phyloP scores from a whole-genome alignment of 2,797 vertebrate species.

The Molossus molossus region DNA sequence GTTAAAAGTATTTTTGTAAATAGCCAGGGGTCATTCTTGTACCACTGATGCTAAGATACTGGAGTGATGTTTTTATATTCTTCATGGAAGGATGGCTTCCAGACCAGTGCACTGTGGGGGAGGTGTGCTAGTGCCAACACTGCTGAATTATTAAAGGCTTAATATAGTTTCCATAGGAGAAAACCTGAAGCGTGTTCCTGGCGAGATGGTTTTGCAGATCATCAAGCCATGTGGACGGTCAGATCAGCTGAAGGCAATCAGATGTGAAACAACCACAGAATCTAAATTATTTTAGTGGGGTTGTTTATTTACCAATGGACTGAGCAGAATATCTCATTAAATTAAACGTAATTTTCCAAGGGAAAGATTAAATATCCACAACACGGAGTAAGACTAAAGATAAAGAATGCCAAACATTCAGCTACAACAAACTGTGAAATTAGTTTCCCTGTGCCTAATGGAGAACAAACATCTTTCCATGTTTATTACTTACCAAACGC shows the following conservation, averaged over 20 bases:
- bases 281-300: slow-evolving; percentile 76
- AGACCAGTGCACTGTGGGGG: slow-evolving; percentile 30
- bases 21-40: neutral
- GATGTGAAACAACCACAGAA: slow-evolving; percentile 73
- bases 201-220: slow-evolving; percentile 66
- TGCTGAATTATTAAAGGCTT: slow-evolving; percentile 67
- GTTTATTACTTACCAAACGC: slow-evolving; percentile 63
- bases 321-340: slow-evolving; percentile 79
- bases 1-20: neutral
- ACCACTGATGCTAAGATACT: neutral
- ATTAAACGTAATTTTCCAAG: slow-evolving; percentile 76
- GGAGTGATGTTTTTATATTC: neutral
- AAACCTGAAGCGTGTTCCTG: neutral
- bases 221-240: slow-evolving; percentile 55
- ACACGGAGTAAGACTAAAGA: slow-evolving; percentile 74
- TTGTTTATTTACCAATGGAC: slow-evolving; percentile 73
- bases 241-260: slow-evolving; percentile 68
- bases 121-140: neutral
- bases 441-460: slow-evolving; percentile 75
- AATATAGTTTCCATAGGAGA: slow-evolving; percentile 54
- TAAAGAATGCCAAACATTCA: slow-evolving; percentile 71
- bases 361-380: slow-evolving; percentile 53
- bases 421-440: slow-evolving; percentile 79
- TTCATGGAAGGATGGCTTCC: slow-evolving; percentile 37
- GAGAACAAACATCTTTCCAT: slow-evolving; percentile 48